phyloP scores from a whole-genome alignment of 2,113 vertebrate genomes.

The Istiophorus platypterus region DNA sequence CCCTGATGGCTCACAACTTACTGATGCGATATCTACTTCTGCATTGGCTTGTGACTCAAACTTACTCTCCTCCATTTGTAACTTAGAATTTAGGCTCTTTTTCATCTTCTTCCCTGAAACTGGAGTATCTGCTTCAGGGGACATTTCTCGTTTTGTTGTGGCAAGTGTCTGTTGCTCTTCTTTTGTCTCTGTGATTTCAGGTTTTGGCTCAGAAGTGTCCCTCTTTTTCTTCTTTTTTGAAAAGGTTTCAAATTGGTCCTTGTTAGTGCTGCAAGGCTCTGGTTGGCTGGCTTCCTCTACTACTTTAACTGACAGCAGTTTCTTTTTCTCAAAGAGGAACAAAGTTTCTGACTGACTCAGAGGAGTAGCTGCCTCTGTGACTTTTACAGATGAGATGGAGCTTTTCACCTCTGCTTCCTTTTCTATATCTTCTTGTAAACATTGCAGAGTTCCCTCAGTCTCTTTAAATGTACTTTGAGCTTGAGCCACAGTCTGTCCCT shows the following conservation, averaged over 20 bases:
- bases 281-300: neutral
- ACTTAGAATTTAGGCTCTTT: neutral
- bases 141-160: neutral
- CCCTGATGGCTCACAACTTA: neutral
- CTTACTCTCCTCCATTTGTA: neutral
- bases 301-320: neutral
- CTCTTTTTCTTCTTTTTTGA: slow-evolving; percentile 27
- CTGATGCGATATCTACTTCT: neutral
- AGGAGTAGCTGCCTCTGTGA: neutral
- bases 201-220: neutral
- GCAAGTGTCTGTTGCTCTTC: neutral
- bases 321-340: neutral
- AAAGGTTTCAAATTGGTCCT: neutral
- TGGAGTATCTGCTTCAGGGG: neutral
- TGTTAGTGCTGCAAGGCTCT: neutral
- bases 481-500: neutral
- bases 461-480: neutral
- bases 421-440: neutral
- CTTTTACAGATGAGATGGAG: neutral
- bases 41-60: neutral
- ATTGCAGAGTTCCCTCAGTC: neutral
- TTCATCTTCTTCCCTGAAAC: slow-evolving; percentile 35
- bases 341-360: slow-evolving; percentile 3
- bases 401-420: neutral
- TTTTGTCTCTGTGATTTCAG: neutral